A percentile compares a stretch with the other conserved stretches of the same genome.
Evolutionary conservation across 2,113 vertebrate genomes (phyloP).

Genomic region (Natator depressus): DNA sequence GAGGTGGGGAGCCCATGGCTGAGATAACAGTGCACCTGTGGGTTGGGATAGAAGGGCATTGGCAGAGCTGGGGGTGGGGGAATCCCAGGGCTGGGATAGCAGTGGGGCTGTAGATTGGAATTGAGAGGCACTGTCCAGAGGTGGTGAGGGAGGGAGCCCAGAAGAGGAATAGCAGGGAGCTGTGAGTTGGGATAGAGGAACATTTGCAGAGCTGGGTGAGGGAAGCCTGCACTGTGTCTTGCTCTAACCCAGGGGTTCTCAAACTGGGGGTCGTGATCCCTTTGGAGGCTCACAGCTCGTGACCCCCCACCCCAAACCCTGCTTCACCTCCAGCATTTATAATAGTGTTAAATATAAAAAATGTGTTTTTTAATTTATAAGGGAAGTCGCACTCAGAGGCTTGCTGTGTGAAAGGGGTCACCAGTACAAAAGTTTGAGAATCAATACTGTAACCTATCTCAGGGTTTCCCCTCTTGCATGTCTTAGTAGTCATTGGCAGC

Average conservation of each 20-base stretch:
- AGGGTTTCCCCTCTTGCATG: not conserved
- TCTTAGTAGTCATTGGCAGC: not conserved
- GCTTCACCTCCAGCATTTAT: no score
- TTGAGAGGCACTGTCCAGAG: not conserved
- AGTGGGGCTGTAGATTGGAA: not conserved
- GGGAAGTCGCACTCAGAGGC: no score
- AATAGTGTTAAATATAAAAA: no score
- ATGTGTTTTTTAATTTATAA: no score
- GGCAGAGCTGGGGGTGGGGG: not conserved
- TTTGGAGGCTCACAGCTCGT: no score
- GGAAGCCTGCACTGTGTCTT: not conserved
- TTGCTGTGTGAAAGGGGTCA: no score
- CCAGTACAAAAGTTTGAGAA: no score
- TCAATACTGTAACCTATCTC: not conserved
- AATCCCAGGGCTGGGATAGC: not conserved
- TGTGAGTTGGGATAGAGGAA: not conserved
- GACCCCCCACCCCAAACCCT: no score
- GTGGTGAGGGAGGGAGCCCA: not conserved
- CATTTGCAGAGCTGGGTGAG: not conserved
- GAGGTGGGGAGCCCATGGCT: not conserved
- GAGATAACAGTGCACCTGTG: not conserved
- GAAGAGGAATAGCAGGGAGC: not conserved
- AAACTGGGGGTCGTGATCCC: no score
- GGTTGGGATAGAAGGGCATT: not conserved
- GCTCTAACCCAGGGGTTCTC: not conserved